Evolutionary conservation across 2,888 invertebrate species (phyloP).

Genomic region (Aspidapion aeneum): DNA sequence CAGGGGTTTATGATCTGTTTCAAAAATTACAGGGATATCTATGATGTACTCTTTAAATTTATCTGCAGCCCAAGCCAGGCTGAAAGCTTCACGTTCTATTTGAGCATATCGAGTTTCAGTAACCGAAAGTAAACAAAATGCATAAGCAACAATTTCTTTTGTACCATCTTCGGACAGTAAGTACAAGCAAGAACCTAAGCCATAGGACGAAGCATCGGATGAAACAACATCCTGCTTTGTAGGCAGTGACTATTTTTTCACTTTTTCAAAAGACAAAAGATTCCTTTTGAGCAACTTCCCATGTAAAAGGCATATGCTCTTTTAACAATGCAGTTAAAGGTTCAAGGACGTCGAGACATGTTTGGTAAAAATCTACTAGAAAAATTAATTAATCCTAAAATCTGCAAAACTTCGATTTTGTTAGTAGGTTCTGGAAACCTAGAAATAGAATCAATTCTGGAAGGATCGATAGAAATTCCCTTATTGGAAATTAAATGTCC

Average conservation of each 20-base stretch:
- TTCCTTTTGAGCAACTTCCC: too few relatives aligned
- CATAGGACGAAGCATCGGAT: constrained; percentile 32
- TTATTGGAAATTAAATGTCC: too few relatives aligned
- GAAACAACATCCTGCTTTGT: too few relatives aligned
- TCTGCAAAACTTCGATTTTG: constrained; percentile 1
- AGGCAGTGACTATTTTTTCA: too few relatives aligned
- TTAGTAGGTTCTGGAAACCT: too few relatives aligned
- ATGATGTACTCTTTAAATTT: constrained; percentile 20
- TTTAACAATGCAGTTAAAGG: constrained; percentile 9
- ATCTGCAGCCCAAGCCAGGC: too few relatives aligned
- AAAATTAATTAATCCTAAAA: constrained; percentile 13
- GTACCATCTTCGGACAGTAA: constrained; percentile 27
- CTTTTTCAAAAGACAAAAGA: constrained; percentile 23
- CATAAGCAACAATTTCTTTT: constrained; percentile 36
- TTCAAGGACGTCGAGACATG: background rate
- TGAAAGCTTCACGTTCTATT: constrained; percentile 42
- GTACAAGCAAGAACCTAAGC: too few relatives aligned
- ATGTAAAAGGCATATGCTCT: constrained; percentile 7
- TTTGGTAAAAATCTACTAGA: background rate
- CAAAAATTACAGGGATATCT: too few relatives aligned
- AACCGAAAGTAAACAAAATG: too few relatives aligned
- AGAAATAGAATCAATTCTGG: too few relatives aligned
- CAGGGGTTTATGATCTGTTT: too few relatives aligned
- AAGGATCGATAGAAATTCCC: too few relatives aligned
- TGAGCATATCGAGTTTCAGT: constrained; percentile 39